A percentile compares a stretch with the other conserved stretches of the same genome.
Conservation (phyloP, 2,797 vertebrate species). For the Salarias fasciatus region DNA sequence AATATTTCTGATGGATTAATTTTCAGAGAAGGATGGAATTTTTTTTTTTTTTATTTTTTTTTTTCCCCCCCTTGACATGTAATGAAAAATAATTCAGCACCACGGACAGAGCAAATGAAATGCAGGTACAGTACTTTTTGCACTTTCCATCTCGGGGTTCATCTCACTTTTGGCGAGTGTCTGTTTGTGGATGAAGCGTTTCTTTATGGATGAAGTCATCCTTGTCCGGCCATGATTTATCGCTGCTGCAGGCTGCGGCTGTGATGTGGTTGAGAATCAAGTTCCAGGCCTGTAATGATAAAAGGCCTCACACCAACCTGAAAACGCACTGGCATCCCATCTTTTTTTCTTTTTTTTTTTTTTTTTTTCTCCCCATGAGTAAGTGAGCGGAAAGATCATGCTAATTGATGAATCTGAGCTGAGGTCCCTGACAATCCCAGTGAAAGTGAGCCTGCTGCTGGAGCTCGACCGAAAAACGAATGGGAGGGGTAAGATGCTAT, state of each 20-base stretch:
- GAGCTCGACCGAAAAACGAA: not conserved
- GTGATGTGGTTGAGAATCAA: not conserved
- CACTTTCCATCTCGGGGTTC: not conserved
- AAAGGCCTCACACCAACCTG: conserved; percentile 9
- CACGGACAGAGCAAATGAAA: no score
- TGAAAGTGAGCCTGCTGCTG: no score
- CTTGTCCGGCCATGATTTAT: not conserved
- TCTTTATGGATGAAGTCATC: no score
- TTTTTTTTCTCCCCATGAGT: not conserved
- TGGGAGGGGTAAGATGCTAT: conserved; percentile 2
- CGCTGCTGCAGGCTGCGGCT: not conserved
- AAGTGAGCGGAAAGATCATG: not conserved
- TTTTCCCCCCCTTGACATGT: no score
- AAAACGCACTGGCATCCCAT: not conserved
- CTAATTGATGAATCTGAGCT: conserved; percentile 11
- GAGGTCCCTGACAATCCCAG: not conserved
- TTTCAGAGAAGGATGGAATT: no score
- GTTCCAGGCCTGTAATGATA: conserved; percentile 1
- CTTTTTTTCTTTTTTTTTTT: conserved; percentile 4
- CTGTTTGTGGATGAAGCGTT: not conserved
- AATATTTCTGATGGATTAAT: no score
- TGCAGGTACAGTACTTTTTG: not conserved
- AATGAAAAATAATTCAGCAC: no score
- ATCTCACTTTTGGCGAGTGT: not conserved
- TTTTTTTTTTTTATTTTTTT: no score